Conservation (phyloP, 2,888 invertebrate species). For the Malthinus flaveolus region DNA sequence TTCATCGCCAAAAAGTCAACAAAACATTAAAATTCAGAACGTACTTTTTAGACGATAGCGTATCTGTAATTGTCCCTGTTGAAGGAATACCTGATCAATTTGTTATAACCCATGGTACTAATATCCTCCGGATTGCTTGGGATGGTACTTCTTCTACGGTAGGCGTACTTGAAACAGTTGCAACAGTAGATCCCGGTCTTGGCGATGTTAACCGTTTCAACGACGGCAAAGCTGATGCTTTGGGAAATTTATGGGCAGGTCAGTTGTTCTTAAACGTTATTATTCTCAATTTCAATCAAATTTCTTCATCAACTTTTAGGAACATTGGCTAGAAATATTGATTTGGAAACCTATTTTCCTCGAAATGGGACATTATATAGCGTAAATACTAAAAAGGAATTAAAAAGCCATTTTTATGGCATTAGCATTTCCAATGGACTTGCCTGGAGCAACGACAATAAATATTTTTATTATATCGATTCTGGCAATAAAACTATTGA, state of each 20-base stretch:
- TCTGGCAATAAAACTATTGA: slow-evolving; percentile 65
- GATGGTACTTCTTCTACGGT: slow-evolving; percentile 58
- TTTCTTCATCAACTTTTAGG: slow-evolving; percentile 3
- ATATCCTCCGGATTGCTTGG: slow-evolving; percentile 65
- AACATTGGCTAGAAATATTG: slow-evolving; percentile 1
- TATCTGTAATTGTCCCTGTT: slow-evolving; percentile 64
- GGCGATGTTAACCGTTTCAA: slow-evolving; percentile 62
- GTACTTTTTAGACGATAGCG: slow-evolving; percentile 35
- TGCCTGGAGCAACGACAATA: slow-evolving; percentile 69
- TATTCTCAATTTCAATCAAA: background rate
- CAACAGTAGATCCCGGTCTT: slow-evolving; percentile 59
- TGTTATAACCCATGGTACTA: slow-evolving; percentile 62
- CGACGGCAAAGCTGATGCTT: slow-evolving; percentile 74
- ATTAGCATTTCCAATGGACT: slow-evolving; percentile 64
- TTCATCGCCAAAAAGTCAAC: background rate
- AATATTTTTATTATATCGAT: slow-evolving; percentile 77
- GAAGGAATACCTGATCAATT: slow-evolving; percentile 62
- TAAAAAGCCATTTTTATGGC: slow-evolving; percentile 35
- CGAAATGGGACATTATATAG: slow-evolving; percentile 18
- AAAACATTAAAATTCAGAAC: too few species aligned
- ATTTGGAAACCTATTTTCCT: background rate
- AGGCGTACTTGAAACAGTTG: slow-evolving; percentile 55
- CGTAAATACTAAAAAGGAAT: slow-evolving; percentile 7
- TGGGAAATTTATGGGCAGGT: slow-evolving; percentile 72
- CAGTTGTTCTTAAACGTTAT: slow-evolving; percentile 31